A percentile compares a stretch with the other conserved stretches of the same genome.
These are phyloP conservation scores for Terrapene triunguis DNA, from an alignment of 2,113 vertebrate genomes.

Conservation along the genomic window DNA sequence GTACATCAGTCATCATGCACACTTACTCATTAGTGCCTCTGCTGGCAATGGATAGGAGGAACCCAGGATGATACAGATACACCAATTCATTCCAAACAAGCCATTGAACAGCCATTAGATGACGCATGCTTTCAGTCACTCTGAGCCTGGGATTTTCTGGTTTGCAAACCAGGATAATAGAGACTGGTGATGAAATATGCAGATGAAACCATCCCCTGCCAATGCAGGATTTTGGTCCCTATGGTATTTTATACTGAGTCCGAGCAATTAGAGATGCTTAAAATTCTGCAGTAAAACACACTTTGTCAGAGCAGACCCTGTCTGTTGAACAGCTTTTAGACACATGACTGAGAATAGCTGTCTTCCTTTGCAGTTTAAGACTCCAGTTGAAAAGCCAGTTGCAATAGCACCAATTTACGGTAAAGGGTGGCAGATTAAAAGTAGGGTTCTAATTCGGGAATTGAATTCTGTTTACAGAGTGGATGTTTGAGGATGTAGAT, in stretches of 20 bases:
- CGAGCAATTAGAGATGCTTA: neutral
- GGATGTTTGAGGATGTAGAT: neutral
- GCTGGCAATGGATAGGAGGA: neutral
- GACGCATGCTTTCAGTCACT: slow-evolving; percentile 10
- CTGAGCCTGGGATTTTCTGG: neutral
- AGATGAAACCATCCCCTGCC: neutral
- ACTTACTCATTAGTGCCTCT: neutral
- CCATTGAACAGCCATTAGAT: neutral
- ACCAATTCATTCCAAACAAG: neutral
- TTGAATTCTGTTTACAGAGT: neutral
- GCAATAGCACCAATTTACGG: neutral
- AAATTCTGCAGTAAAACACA: neutral
- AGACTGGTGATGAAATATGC: neutral
- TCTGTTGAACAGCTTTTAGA: neutral
- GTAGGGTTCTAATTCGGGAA: neutral
- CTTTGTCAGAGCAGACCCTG: neutral
- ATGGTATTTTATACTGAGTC: neutral
- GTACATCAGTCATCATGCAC: slow-evolving; percentile 21
- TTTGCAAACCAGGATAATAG: neutral
- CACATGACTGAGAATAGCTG: neutral
- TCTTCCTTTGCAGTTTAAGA: neutral
- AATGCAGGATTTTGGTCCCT: neutral
- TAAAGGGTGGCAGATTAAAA: neutral
- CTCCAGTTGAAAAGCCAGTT: neutral
- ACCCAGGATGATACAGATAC: slow-evolving; percentile 13